Evolutionary conservation across 2,797 vertebrate species (phyloP).

Genomic region (Acrocephalus scirpaceus): DNA sequence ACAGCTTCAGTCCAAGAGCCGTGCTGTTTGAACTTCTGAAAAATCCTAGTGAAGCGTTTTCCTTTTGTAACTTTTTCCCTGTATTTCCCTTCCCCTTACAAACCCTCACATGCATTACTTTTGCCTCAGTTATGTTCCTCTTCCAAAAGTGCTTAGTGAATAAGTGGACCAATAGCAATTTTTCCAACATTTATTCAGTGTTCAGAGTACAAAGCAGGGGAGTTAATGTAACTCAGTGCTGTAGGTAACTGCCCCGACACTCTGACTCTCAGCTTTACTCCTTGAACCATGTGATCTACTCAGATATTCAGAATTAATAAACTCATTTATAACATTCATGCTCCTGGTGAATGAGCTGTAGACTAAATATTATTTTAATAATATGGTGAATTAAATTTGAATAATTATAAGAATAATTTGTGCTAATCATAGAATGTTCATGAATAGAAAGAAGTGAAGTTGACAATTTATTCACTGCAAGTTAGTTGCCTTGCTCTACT

Average conservation of each 20-base stretch:
- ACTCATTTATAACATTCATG: neutral
- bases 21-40: neutral
- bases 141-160: neutral
- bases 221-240: neutral
- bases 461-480: slow-evolving; percentile 21
- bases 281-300: neutral
- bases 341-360: slow-evolving; percentile 33
- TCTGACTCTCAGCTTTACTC: slow-evolving; percentile 11
- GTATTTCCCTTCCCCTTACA: neutral
- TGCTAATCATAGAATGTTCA: slow-evolving; percentile 12
- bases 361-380: slow-evolving; percentile 53
- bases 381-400: slow-evolving; percentile 22
- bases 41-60: neutral
- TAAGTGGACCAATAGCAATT: neutral
- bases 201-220: neutral
- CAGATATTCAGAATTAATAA: slow-evolving; percentile 45
- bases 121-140: neutral
- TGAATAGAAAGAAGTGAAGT: neutral
- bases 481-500: neutral
- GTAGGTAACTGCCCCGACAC: neutral
- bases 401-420: slow-evolving; percentile 44
- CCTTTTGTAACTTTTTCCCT: neutral
- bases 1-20: neutral
- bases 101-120: neutral
- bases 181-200: neutral